Evolutionary conservation across 2,797 vertebrate genomes (phyloP).

Genomic region (Eidolon dupreanum): DNA sequence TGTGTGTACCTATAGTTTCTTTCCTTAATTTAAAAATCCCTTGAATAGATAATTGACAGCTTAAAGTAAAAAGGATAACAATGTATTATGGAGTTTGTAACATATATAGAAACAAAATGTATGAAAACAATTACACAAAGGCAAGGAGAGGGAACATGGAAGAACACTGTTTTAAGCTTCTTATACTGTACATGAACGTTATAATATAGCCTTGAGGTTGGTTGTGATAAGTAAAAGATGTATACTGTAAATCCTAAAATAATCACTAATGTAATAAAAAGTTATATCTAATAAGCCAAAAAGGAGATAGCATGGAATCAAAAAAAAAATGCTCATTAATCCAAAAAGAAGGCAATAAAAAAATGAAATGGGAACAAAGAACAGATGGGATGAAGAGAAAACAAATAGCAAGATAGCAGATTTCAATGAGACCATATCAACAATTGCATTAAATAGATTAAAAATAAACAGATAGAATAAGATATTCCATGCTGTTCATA

Average conservation of each 20-base stretch:
- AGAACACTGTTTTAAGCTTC: neutral
- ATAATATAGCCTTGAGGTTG: neutral
- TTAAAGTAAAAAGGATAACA: constrained; percentile 3
- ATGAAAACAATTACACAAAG: neutral
- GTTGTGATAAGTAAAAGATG: neutral
- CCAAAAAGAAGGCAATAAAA: neutral
- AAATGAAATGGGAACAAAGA: neutral
- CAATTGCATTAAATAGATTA: neutral
- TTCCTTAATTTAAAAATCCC: neutral
- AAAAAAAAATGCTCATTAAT: neutral
- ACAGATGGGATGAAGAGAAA: neutral
- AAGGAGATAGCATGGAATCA: neutral
- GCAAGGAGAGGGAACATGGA: neutral
- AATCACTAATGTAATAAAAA: neutral
- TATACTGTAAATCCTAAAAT: neutral
- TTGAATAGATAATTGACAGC: neutral
- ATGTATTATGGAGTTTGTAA: neutral
- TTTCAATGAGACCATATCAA: neutral
- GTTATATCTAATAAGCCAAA: neutral
- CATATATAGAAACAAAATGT: neutral
- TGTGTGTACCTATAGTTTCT: neutral
- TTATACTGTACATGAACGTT: neutral
- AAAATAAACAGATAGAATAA: neutral
- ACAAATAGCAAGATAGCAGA: neutral
- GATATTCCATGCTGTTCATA: neutral